phyloP scores from a whole-genome alignment of 2,888 invertebrate species.

The Agonopterix subpropinquella region DNA sequence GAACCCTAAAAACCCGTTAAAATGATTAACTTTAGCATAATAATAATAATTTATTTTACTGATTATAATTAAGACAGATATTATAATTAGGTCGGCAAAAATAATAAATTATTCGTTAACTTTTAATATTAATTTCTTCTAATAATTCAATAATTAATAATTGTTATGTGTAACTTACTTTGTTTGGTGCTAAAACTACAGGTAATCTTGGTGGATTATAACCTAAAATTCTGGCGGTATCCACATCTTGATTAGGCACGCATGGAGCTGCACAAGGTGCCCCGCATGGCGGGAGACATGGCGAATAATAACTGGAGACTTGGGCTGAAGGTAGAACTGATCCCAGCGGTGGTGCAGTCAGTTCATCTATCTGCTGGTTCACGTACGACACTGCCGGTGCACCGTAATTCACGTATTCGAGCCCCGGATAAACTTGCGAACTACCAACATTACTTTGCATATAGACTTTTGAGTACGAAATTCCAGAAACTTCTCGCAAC shows the following conservation, averaged over 20 bases:
- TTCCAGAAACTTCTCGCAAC: conserved; percentile 26
- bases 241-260: conserved; percentile 15
- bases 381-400: conserved; percentile 29
- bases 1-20: no score
- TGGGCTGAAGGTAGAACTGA: conserved; percentile 29
- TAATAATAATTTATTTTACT: no score
- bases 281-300: conserved; percentile 53
- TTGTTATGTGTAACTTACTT: conserved; percentile 28
- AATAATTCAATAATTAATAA: no score
- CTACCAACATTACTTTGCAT: conserved; percentile 35
- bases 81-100: no score
- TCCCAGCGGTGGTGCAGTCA: conserved; percentile 33
- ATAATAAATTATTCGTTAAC: no score
- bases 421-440: conserved; percentile 20
- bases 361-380: conserved; percentile 33
- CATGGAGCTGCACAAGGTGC: conserved; percentile 35
- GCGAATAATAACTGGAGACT: conserved; percentile 28
- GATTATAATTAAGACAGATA: no score
- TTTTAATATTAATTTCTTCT: no score
- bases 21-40: no score
- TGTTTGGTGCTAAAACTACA: conserved; percentile 35
- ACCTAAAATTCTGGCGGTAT: conserved; percentile 37
- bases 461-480: conserved; percentile 52
- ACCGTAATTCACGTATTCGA: conserved; percentile 45
- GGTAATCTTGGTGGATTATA: conserved; percentile 43